Base-by-base conservation (phyloP, 1,140 invertebrate species). In the Streblospio benedicti region DNA sequence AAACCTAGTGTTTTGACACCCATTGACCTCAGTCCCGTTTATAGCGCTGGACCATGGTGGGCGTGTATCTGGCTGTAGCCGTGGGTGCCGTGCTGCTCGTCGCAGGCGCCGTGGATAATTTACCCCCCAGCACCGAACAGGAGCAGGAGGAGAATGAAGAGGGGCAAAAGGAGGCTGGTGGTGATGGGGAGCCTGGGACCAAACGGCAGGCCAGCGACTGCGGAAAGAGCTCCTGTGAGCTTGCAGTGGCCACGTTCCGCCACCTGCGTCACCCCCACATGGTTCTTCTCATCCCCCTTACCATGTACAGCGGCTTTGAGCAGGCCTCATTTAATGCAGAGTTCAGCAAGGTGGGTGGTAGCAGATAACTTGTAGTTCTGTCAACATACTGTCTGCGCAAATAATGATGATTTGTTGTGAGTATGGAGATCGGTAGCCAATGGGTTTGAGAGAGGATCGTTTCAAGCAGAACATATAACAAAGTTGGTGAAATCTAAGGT, bases 301-400 rank as follows among this genome's bases (percentile, higher is more conserved):
- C 94, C 0, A 80, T 97, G 32, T 98, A 91, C 85, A 97, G 94
- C 69, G 94, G 94, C 49, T 88, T 97, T 83, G 93, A 97, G 75
- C 93, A 98, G 75, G 93, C 91, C 0, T 97, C 96, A 78, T 90
- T 96, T 59, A 87, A 88, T 14, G 91, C 91, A 43, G 91, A 97
- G 67, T 97, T 90, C 72, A 96, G 93, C 4, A 89, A 89, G 81
- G 89, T 91, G 52, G 41, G 31, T 41, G 18, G n/a, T n/a, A n/a
- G n/a, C n/a, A n/a, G n/a, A n/a, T n/a, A n/a, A n/a, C n/a, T n/a
- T n/a, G n/a, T n/a, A n/a, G n/a, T n/a, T n/a, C n/a, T n/a, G n/a
- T n/a, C n/a, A n/a, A n/a, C n/a, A n/a, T n/a, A n/a, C n/a, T n/a
- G n/a, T n/a, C n/a, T n/a, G n/a, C n/a, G n/a, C n/a, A n/a, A n/a